Conservation (phyloP, 2,888 invertebrate species). For the Acleris literana region DNA sequence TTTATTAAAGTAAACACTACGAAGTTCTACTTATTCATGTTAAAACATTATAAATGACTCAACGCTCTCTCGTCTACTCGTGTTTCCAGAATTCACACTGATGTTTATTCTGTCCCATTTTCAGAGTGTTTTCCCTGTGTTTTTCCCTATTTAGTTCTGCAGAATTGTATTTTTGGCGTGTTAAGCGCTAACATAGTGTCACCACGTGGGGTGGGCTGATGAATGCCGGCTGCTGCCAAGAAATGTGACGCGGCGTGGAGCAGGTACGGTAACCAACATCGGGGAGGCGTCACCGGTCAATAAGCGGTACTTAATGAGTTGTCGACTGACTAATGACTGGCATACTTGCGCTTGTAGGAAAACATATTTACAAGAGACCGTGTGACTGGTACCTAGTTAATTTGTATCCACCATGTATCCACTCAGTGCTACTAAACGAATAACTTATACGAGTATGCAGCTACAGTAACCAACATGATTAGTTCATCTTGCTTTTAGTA, state of each 20-base stretch:
- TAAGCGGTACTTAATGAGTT: constrained; percentile 10
- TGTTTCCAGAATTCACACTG: neutral
- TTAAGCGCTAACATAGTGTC: constrained; percentile 25
- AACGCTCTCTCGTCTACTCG: neutral
- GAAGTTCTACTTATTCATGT: neutral
- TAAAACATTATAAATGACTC: neutral
- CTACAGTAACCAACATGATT: too few relatives aligned
- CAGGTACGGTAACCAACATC: constrained; percentile 31
- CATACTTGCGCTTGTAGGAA: neutral
- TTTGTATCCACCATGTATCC: too few relatives aligned
- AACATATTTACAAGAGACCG: neutral
- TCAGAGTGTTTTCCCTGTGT: constrained; percentile 25
- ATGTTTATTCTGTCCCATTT: neutral
- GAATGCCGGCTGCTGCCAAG: constrained; percentile 44
- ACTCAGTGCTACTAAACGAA: too few relatives aligned
- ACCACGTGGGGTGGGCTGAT: constrained; percentile 20
- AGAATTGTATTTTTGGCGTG: constrained; percentile 17
- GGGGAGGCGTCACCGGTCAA: constrained; percentile 26
- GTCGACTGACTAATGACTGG: neutral
- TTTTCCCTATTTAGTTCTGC: constrained; percentile 29
- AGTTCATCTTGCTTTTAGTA: too few relatives aligned
- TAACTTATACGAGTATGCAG: too few relatives aligned
- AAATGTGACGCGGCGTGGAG: constrained; percentile 43
- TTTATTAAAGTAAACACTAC: too few relatives aligned
- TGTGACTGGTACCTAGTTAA: neutral